phyloP scores from a whole-genome alignment of 2,888 invertebrate species.

The Ichneumoninae sp. region DNA sequence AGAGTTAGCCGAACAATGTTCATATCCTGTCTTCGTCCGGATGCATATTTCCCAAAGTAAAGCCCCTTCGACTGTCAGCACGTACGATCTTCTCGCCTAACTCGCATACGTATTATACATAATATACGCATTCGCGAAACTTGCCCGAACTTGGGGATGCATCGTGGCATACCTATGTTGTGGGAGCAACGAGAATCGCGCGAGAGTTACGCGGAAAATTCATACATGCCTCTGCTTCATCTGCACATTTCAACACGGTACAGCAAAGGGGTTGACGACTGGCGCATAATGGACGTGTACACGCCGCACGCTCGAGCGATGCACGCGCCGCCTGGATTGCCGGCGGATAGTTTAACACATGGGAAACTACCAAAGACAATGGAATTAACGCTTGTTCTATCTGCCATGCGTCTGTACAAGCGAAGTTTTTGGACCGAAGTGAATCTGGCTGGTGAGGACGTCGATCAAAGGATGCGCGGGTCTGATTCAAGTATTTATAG shows the following conservation, averaged over 20 bases:
- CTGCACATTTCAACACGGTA: slow-evolving; percentile 45
- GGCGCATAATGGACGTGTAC: slow-evolving; percentile 58
- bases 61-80: slow-evolving; percentile 60
- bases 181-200: slow-evolving; percentile 30
- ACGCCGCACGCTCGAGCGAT: slow-evolving; percentile 19
- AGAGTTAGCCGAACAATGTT: slow-evolving; percentile 59
- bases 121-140: slow-evolving; percentile 69
- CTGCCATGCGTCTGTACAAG: no score
- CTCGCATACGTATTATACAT: slow-evolving; percentile 68
- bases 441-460: no score
- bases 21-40: slow-evolving; percentile 30
- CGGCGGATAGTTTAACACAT: slow-evolving; percentile 32
- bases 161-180: slow-evolving; percentile 23
- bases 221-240: slow-evolving; percentile 55
- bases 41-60: slow-evolving; percentile 49
- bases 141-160: slow-evolving; percentile 59
- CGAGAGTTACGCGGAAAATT: slow-evolving; percentile 63
- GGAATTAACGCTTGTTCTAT: slow-evolving; percentile 32
- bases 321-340: background rate
- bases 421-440: no score
- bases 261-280: slow-evolving; percentile 48
- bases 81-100: slow-evolving; percentile 60
- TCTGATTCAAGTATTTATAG: no score
- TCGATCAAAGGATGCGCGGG: background rate
- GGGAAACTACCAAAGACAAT: slow-evolving; percentile 63